Percentiles rank a stretch among this genome's conserved stretches.
These are phyloP conservation scores for Maccullochella peelii DNA, from an alignment of 2,113 vertebrate species.

Conservation along the genomic window DNA sequence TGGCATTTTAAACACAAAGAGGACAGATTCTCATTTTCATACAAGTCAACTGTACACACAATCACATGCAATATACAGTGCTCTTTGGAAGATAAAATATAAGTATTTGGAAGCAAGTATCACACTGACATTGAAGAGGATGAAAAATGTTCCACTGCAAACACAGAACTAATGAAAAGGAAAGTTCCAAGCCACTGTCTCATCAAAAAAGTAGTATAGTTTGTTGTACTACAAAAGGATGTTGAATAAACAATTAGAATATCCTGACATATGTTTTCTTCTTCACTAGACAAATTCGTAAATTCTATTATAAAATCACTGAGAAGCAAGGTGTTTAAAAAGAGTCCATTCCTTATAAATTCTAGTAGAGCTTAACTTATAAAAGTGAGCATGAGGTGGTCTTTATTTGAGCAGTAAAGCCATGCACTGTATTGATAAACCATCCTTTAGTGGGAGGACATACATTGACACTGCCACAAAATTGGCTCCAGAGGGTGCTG, in stretches of 20 bases:
- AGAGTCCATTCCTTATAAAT: too few species aligned
- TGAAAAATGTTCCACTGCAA: not conserved
- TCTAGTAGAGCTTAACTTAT: not conserved
- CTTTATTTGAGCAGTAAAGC: not conserved
- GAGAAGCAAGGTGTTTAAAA: too few species aligned
- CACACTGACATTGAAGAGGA: not conserved
- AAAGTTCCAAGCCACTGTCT: not conserved
- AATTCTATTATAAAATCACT: too few species aligned
- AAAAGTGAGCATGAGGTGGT: not conserved
- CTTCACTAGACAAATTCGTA: not conserved
- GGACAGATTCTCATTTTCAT: not conserved
- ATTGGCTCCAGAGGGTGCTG: slow-evolving; percentile 27
- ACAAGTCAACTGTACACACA: not conserved
- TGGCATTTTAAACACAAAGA: not conserved
- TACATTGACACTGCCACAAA: not conserved
- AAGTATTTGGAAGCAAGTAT: not conserved
- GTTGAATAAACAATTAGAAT: not conserved
- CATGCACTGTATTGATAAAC: not conserved
- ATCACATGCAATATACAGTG: not conserved
- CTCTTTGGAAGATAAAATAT: not conserved
- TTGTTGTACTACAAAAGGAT: not conserved
- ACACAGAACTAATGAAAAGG: not conserved
- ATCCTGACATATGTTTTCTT: not conserved
- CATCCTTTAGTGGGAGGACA: not conserved
- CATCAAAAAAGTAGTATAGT: not conserved